Evolutionary conservation across 2,113 vertebrate genomes (phyloP).

Genomic region (Willisornis vidua): DNA sequence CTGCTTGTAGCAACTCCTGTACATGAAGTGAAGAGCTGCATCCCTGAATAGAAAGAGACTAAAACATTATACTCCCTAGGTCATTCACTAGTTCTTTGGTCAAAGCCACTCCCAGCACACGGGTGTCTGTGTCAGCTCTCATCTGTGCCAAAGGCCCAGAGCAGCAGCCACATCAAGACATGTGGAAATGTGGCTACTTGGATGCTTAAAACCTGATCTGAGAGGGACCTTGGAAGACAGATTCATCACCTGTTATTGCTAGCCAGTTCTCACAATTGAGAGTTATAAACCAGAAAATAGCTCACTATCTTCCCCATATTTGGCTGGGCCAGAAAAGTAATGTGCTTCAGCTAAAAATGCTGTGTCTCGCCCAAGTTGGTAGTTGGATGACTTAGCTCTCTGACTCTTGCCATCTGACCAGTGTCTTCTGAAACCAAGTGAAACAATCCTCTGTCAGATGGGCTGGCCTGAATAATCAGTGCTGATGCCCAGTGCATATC

Average conservation of each 20-base stretch:
- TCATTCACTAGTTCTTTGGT: neutral
- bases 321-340: neutral
- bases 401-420: neutral
- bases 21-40: neutral
- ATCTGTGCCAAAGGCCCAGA: neutral
- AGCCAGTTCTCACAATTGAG: neutral
- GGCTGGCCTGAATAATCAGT: neutral
- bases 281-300: neutral
- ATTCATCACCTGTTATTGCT: neutral
- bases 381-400: neutral
- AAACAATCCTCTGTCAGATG: neutral
- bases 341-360: neutral
- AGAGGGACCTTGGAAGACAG: neutral
- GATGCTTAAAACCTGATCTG: neutral
- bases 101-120: neutral
- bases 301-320: neutral
- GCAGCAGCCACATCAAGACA: neutral
- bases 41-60: neutral
- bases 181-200: neutral
- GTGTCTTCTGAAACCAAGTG: neutral
- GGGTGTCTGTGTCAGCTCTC: neutral
- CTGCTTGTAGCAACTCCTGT: neutral
- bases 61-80: neutral
- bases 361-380: neutral
- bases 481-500: fast-evolving